Percentiles rank a stretch among this genome's conserved stretches.
Conservation (phyloP, 1,140 invertebrate species). For the Hyles euphorbiae region DNA sequence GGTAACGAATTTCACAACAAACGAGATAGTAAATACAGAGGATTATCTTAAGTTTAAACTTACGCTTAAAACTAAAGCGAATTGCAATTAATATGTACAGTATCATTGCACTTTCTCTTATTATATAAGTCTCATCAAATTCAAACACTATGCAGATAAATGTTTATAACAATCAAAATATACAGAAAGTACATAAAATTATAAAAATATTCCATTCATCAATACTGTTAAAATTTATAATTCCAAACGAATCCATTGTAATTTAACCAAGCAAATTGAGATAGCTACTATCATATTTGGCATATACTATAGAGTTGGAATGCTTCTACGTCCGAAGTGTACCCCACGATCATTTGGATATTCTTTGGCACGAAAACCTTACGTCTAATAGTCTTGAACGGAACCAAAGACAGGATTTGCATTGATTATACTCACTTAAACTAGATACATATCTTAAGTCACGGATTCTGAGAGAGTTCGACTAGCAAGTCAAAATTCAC, state of each 20-base stretch:
- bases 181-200: constrained; percentile 35
- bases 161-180: constrained; percentile 38
- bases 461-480: constrained; percentile 45
- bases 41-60: constrained; percentile 25
- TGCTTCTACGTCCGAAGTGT: constrained; percentile 49
- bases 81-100: constrained; percentile 65
- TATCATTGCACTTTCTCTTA: constrained; percentile 36
- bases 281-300: constrained; percentile 44
- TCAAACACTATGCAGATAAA: constrained; percentile 4
- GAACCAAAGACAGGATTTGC: constrained; percentile 53
- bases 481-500: constrained; percentile 45
- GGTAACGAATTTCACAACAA: constrained; percentile 59
- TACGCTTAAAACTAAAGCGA: constrained; percentile 41
- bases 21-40: constrained; percentile 22
- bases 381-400: constrained; percentile 54
- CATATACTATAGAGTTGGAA: constrained; percentile 43
- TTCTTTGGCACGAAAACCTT: constrained; percentile 72
- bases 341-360: constrained; percentile 61
- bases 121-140: constrained; percentile 15
- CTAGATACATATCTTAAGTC: constrained; percentile 34
- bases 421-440: constrained; percentile 34
- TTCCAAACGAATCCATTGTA: constrained; percentile 14
- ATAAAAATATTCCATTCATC: constrained; percentile 16
- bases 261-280: neutral
- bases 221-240: constrained; percentile 23